Evolutionary conservation across 2,888 invertebrate genomes (phyloP).

Genomic region (Andricus quercusramuli): DNA sequence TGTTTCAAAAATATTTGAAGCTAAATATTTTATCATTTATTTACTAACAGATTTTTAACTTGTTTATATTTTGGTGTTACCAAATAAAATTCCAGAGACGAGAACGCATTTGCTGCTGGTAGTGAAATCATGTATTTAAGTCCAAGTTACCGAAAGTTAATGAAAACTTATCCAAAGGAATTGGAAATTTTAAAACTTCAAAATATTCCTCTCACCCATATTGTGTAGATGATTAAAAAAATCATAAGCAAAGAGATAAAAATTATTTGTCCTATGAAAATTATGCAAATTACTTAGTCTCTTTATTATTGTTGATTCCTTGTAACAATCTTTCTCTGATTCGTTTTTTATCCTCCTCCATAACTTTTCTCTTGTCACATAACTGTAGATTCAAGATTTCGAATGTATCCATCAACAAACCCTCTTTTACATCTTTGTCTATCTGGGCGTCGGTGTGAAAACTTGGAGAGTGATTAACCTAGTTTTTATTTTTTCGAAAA

Average conservation of each 20-base stretch:
- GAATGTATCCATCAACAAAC: slow-evolving; percentile 88
- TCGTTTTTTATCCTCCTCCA: slow-evolving; percentile 87
- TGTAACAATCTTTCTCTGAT: slow-evolving; percentile 86
- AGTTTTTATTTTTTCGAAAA: slow-evolving; percentile 28
- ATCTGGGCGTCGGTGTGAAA: slow-evolving; percentile 93
- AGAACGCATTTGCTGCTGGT: too few species aligned
- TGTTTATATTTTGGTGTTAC: too few species aligned
- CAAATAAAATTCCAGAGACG: too few species aligned
- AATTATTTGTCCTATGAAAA: background rate
- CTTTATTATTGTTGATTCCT: slow-evolving; percentile 40
- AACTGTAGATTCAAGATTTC: slow-evolving; percentile 88
- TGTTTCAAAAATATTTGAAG: too few species aligned
- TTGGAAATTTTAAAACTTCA: too few species aligned
- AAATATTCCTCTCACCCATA: too few species aligned
- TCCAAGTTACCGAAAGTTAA: too few species aligned
- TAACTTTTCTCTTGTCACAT: slow-evolving; percentile 86
- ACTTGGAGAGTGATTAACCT: slow-evolving; percentile 96
- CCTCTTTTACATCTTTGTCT: slow-evolving; percentile 92
- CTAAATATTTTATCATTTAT: too few species aligned
- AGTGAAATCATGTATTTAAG: too few species aligned
- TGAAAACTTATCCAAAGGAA: background rate
- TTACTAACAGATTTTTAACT: too few species aligned
- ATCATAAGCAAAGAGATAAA: too few species aligned
- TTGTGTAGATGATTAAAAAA: too few species aligned
- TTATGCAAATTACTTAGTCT: slow-evolving; percentile 41